Conservation (phyloP, 1,140 invertebrate genomes). For the Dreissena rostriformis region DNA sequence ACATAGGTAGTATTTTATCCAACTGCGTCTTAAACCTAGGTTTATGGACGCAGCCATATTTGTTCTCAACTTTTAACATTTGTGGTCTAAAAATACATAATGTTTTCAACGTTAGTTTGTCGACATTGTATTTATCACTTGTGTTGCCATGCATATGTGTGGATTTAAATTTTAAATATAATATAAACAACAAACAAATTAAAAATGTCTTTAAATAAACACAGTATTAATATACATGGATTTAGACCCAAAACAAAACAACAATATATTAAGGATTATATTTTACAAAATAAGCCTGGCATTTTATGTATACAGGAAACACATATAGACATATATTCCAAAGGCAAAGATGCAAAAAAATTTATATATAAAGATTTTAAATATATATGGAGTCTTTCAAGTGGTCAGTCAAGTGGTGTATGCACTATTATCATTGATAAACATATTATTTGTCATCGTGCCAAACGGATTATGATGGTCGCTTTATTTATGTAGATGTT, state of each 20-base stretch:
- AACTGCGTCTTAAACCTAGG: too few species aligned
- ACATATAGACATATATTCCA: constrained; percentile 2
- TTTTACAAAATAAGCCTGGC: constrained; percentile 5
- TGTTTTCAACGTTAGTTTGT: too few species aligned
- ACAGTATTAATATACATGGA: too few species aligned
- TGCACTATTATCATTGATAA: constrained; percentile 31
- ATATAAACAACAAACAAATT: too few species aligned
- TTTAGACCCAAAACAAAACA: constrained; percentile 3
- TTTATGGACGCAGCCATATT: too few species aligned
- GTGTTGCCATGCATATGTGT: too few species aligned
- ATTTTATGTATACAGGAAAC: constrained; percentile 39
- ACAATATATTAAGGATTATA: constrained; percentile 7
- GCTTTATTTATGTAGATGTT: constrained; percentile 56
- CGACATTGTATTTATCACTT: too few species aligned
- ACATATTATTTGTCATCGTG: constrained; percentile 26
- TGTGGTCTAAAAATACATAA: too few species aligned
- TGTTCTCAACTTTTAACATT: too few species aligned
- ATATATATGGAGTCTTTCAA: constrained; percentile 6
- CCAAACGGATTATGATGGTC: constrained; percentile 58
- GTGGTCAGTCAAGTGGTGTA: constrained; percentile 3
- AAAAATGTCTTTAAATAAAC: too few species aligned
- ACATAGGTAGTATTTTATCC: too few species aligned
- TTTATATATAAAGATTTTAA: not conserved
- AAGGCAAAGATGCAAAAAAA: constrained; percentile 11
- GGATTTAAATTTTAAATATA: too few species aligned